A percentile compares a stretch with the other conserved stretches of the same genome.
phyloP scores from a whole-genome alignment of 2,888 invertebrate species.

The Hydroisotoma schaefferi region DNA sequence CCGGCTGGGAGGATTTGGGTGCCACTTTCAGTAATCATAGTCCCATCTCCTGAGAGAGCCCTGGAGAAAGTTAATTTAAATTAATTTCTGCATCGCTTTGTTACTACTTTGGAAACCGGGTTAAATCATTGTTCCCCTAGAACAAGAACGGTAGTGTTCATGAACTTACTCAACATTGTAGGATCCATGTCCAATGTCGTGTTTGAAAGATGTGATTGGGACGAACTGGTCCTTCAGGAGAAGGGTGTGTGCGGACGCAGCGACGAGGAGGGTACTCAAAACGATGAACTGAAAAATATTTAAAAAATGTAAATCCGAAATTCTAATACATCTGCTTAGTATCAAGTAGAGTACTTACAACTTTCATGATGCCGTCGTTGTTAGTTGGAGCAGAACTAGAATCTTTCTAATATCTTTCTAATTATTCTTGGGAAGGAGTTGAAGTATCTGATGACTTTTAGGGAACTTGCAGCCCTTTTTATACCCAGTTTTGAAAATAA shows the following conservation, averaged over 20 bases:
- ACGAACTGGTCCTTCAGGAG: not conserved
- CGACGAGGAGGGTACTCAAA: slow-evolving; percentile 4
- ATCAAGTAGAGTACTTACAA: not conserved
- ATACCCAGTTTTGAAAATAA: no score
- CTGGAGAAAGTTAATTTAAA: not conserved
- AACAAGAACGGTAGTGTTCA: not conserved
- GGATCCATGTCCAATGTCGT: not conserved
- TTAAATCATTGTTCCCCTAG: no score
- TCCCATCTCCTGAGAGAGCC: not conserved
- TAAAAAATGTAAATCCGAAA: not conserved
- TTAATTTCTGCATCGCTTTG: no score
- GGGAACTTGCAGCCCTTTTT: no score
- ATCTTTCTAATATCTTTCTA: no score
- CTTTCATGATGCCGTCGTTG: no score
- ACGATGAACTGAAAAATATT: not conserved
- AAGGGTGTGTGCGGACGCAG: not conserved
- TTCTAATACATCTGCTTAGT: not conserved
- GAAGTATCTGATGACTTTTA: no score
- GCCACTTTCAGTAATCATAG: not conserved
- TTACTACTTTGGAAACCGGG: no score
- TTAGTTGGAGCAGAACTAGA: no score
- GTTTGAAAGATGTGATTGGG: not conserved
- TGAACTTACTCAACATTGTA: not conserved
- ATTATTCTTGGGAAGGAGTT: no score
- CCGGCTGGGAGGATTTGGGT: not conserved